Evolutionary conservation across 1,140 invertebrate species (phyloP).

Genomic region (Pogonomyrmex barbatus): DNA sequence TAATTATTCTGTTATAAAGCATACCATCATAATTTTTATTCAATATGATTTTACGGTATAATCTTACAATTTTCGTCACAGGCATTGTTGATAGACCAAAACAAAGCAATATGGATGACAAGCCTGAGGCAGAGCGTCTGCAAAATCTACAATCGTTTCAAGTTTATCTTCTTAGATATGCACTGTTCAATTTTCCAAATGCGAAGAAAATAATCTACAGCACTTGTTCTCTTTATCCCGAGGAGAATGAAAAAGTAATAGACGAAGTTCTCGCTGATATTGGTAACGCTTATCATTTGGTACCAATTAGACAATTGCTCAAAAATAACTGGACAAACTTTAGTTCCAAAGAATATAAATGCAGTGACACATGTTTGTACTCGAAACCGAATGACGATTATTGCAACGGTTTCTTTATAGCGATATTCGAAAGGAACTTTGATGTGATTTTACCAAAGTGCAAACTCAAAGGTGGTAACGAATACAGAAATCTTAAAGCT

Average conservation of each 20-base stretch:
- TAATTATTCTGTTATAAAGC: conserved; percentile 13
- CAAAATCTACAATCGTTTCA: conserved; percentile 93
- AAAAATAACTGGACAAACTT: conserved; percentile 89
- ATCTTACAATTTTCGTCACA: conserved; percentile 77
- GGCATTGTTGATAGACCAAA: conserved; percentile 88
- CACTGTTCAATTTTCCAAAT: conserved; percentile 93
- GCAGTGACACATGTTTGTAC: conserved; percentile 92
- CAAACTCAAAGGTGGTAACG: conserved; percentile 20
- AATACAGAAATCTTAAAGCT: background rate
- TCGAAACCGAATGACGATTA: conserved; percentile 90
- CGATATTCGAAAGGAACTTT: conserved; percentile 91
- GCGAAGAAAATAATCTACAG: conserved; percentile 96
- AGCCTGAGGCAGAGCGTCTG: conserved; percentile 86
- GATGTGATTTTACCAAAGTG: conserved; percentile 75
- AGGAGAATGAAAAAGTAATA: conserved; percentile 97
- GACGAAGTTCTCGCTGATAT: conserved; percentile 88
- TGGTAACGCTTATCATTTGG: conserved; percentile 88
- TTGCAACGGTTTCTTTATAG: conserved; percentile 98
- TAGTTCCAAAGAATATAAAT: conserved; percentile 88
- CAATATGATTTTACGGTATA: background rate
- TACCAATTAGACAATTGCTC: conserved; percentile 87
- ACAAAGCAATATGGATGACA: conserved; percentile 81
- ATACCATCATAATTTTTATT: background rate
- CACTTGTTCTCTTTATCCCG: conserved; percentile 95
- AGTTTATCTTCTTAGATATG: conserved; percentile 93